Evolutionary conservation across 2,888 invertebrate genomes (phyloP).

Genomic region (Ochropleura plecta): DNA sequence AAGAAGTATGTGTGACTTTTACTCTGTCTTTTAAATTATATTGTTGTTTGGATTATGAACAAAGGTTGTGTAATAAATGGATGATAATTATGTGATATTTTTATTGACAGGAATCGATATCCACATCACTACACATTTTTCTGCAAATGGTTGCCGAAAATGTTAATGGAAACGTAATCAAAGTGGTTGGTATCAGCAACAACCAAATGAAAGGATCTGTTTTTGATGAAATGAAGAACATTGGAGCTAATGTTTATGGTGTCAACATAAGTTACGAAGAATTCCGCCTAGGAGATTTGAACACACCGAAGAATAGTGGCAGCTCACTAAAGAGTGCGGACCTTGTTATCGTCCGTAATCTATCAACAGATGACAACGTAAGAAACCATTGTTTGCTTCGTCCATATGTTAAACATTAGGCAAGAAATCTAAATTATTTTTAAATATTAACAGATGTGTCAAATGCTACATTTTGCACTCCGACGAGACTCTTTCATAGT

Average conservation of each 20-base stretch:
- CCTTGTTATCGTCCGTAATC: conserved; percentile 57
- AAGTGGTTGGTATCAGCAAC: conserved; percentile 8
- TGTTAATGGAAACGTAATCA: conserved; percentile 51
- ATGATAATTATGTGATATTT: neutral
- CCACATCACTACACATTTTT: conserved; percentile 54
- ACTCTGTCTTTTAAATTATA: neutral
- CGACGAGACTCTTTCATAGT: too few species aligned
- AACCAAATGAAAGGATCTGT: conserved; percentile 33
- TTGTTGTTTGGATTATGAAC: too few species aligned
- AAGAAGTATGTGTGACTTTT: conserved; percentile 58
- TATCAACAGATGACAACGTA: conserved; percentile 59
- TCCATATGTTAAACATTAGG: neutral
- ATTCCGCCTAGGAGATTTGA: conserved; percentile 18
- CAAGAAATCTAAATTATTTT: neutral
- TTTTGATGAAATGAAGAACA: conserved; percentile 31
- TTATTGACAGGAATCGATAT: conserved; percentile 54
- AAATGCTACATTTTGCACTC: too few species aligned
- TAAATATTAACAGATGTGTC: too few species aligned
- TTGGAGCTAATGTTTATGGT: too few species aligned
- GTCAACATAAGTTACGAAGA: conserved; percentile 12
- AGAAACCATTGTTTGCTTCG: neutral
- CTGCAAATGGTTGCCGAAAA: conserved; percentile 72
- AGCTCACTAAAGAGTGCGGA: conserved; percentile 51
- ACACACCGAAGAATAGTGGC: conserved; percentile 9
- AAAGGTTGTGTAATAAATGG: neutral